These are phyloP conservation scores for Rachycentron canadum DNA, from an alignment of 2,797 vertebrate species.

Conservation along the genomic window DNA sequence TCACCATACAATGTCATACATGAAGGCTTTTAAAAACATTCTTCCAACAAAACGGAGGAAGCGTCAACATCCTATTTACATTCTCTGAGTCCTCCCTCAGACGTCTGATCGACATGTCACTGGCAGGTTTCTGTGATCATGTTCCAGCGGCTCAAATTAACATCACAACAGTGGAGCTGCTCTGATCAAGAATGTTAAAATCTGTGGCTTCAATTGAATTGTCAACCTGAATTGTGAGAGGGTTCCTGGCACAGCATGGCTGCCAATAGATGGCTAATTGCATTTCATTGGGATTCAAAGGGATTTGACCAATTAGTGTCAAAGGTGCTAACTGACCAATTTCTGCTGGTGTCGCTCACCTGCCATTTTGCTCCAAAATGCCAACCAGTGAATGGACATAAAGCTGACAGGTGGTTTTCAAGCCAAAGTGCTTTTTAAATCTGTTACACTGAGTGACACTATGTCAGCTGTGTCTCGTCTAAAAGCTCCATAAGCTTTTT, in stretches of 20 bases:
- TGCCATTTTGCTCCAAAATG: slow-evolving; percentile 46
- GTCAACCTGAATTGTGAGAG: slow-evolving; percentile 41
- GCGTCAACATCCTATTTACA: slow-evolving; percentile 26
- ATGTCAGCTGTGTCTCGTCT: slow-evolving; percentile 23
- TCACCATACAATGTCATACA: neutral
- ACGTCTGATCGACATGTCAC: slow-evolving; percentile 50
- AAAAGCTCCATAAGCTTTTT: slow-evolving; percentile 34
- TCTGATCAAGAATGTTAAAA: slow-evolving; percentile 65
- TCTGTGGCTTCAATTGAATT: slow-evolving; percentile 54
- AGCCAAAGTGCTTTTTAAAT: slow-evolving; percentile 49
- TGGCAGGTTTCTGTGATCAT: slow-evolving; percentile 40
- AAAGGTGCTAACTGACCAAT: slow-evolving; percentile 42
- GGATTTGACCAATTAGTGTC: slow-evolving; percentile 59
- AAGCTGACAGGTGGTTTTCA: slow-evolving; percentile 27
- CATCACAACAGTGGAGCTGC: slow-evolving; percentile 28
- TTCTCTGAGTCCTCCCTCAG: slow-evolving; percentile 14
- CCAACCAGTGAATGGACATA: slow-evolving; percentile 42
- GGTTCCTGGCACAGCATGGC: slow-evolving; percentile 35
- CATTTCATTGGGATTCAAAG: slow-evolving; percentile 58
- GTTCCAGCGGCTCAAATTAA: slow-evolving; percentile 57
- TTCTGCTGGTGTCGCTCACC: slow-evolving; percentile 31
- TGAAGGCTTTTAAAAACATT: neutral
- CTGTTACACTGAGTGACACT: slow-evolving; percentile 25
- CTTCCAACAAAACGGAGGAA: neutral
- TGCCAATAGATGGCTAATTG: slow-evolving; percentile 63